Evolutionary conservation across 92 coral and sea anemone genomes (phyloP).

Genomic region (Epizoanthus stellaris): DNA sequence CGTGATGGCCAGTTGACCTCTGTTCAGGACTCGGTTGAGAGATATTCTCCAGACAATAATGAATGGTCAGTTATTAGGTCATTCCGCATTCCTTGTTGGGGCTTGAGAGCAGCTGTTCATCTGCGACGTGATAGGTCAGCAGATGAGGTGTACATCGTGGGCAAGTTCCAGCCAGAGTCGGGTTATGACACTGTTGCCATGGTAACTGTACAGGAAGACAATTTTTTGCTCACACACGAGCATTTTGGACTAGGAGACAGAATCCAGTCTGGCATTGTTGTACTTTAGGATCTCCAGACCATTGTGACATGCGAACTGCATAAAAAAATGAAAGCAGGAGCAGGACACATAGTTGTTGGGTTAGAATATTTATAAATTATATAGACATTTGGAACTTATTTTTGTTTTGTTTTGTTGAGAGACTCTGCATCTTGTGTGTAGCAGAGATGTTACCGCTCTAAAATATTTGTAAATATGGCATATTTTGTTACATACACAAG

Average conservation of each 20-base stretch:
- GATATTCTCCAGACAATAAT: slow-evolving; percentile 43
- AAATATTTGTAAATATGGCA: too few species aligned
- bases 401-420: too few species aligned
- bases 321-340: too few species aligned
- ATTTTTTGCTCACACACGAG: slow-evolving; percentile 30
- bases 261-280: slow-evolving; percentile 63
- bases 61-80: slow-evolving; percentile 59
- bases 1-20: slow-evolving; percentile 47
- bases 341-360: too few species aligned
- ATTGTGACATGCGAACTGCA: too few species aligned
- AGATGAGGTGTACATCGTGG: slow-evolving; percentile 58
- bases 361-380: too few species aligned
- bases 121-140: slow-evolving; percentile 18
- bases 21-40: slow-evolving; percentile 54
- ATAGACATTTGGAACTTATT: too few species aligned
- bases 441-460: too few species aligned
- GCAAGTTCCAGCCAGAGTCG: slow-evolving; percentile 48
- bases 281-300: slow-evolving; percentile 24
- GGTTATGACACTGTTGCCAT: slow-evolving; percentile 58
- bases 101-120: slow-evolving; percentile 58
- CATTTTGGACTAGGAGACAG: slow-evolving; percentile 54
- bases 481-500: too few species aligned
- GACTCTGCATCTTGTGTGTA: too few species aligned
- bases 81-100: slow-evolving; percentile 59
- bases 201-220: slow-evolving; percentile 44